Evolutionary conservation across 1,140 invertebrate species (phyloP).

Genomic region (Anthonomus grandis): DNA sequence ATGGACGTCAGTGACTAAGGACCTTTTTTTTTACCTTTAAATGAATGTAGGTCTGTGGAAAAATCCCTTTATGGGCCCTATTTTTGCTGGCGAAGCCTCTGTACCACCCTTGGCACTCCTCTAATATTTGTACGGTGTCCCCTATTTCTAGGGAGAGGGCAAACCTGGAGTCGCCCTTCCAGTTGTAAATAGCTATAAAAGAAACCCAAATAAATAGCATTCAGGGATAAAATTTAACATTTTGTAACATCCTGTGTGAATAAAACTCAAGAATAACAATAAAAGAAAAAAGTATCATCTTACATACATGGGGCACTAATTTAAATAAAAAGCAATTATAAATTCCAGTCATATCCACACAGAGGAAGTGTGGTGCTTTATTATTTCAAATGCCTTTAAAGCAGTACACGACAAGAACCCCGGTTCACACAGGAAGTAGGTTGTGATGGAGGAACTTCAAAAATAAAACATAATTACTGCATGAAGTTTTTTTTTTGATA

Average conservation of each 20-base stretch:
- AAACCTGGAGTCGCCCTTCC: constrained; percentile 76
- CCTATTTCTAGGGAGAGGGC: constrained; percentile 83
- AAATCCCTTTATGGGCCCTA: constrained; percentile 79
- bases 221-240: neutral
- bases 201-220: neutral
- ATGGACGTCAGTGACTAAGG: neutral
- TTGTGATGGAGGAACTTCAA: constrained; percentile 26
- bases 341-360: constrained; percentile 32
- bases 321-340: constrained; percentile 33
- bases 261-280: neutral
- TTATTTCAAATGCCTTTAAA: constrained; percentile 31
- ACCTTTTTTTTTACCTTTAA: constrained; percentile 14
- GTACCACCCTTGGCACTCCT: constrained; percentile 88
- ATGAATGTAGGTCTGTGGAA: constrained; percentile 70
- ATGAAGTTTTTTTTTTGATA: too few relatives aligned
- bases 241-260: neutral
- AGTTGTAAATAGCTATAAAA: constrained; percentile 82
- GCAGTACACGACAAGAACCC: constrained; percentile 13
- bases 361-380: constrained; percentile 38
- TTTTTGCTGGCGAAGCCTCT: constrained; percentile 80
- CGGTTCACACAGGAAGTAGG: constrained; percentile 36
- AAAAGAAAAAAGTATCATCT: neutral
- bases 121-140: constrained; percentile 85
- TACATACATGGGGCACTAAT: neutral
- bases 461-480: constrained; percentile 31